Conservation (phyloP, 1,140 invertebrate species). For the Neodiprion fabricii region DNA sequence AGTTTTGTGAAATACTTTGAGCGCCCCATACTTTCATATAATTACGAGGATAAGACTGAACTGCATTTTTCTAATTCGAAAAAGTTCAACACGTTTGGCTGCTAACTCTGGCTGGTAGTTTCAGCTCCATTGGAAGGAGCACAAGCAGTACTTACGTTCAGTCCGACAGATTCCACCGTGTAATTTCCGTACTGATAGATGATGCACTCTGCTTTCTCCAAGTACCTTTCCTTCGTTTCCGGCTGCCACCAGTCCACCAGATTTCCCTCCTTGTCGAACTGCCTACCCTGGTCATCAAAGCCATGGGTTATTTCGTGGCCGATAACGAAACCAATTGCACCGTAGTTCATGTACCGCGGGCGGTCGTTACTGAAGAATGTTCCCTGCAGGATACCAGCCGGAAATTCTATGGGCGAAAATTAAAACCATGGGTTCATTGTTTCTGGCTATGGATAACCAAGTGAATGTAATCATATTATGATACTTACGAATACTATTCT, state of each 20-base stretch:
- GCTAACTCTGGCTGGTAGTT: too few relatives aligned
- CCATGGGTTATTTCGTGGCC: constrained; percentile 95
- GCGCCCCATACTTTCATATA: too few relatives aligned
- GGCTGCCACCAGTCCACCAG: constrained; percentile 85
- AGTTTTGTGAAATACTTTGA: too few relatives aligned
- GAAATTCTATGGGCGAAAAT: constrained; percentile 71
- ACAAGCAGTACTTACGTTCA: constrained; percentile 68
- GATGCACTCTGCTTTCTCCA: constrained; percentile 81
- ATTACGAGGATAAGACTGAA: too few relatives aligned
- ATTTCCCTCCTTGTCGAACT: constrained; percentile 91
- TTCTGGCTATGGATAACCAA: background rate
- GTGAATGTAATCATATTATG: background rate
- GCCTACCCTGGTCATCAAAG: constrained; percentile 89
- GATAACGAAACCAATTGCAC: constrained; percentile 91
- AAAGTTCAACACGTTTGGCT: too few relatives aligned
- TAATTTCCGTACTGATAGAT: constrained; percentile 89
- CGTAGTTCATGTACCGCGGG: constrained; percentile 91
- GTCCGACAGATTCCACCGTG: constrained; percentile 70
- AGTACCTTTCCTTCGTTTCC: constrained; percentile 76
- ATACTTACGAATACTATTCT: constrained; percentile 83
- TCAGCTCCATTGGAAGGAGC: constrained; percentile 8
- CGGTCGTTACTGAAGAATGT: constrained; percentile 84
- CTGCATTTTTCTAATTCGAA: too few relatives aligned
- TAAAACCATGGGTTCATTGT: background rate
- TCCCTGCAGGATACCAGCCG: constrained; percentile 89